phyloP scores from a whole-genome alignment of 2,888 invertebrate species.

The Gasteruption jaculator region DNA sequence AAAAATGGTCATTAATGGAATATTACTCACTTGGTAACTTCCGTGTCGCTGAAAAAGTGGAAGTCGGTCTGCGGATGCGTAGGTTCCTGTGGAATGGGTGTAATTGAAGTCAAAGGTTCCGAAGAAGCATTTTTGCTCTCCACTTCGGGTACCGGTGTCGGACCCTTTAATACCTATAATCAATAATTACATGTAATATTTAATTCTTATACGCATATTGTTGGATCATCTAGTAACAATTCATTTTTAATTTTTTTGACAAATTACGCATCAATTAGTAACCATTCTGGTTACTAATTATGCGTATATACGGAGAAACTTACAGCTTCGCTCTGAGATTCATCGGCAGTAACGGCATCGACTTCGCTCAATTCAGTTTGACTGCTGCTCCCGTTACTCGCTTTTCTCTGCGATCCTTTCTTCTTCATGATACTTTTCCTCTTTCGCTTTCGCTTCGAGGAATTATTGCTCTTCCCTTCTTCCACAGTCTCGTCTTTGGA shows the following conservation, averaged over 20 bases:
- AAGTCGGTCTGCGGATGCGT: conserved; percentile 62
- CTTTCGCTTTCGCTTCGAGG: conserved; percentile 70
- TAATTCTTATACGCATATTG: too few species aligned
- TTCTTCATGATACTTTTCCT: conserved; percentile 76
- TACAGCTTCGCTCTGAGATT: conserved; percentile 34
- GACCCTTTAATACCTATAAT: conserved; percentile 32
- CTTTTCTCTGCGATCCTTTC: conserved; percentile 71
- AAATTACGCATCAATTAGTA: too few species aligned
- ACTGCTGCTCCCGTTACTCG: conserved; percentile 48
- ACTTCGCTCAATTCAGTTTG: conserved; percentile 41
- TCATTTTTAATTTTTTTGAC: too few species aligned
- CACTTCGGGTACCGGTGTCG: conserved; percentile 34
- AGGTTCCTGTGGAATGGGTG: conserved; percentile 45
- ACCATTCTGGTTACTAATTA: too few species aligned
- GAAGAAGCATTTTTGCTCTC: conserved; percentile 24
- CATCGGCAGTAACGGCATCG: conserved; percentile 27
- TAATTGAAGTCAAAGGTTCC: conserved; percentile 18
- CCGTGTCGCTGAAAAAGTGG: conserved; percentile 92
- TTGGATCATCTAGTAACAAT: too few species aligned
- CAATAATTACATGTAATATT: conserved; percentile 18
- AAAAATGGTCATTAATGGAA: background rate
- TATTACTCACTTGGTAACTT: conserved; percentile 61
- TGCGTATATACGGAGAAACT: too few species aligned
- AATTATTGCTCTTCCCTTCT: conserved; percentile 57
- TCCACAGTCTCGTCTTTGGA: conserved; percentile 47